Base-by-base conservation (phyloP, 2,797 vertebrate genomes). In the Lateolabrax maculatus region DNA sequence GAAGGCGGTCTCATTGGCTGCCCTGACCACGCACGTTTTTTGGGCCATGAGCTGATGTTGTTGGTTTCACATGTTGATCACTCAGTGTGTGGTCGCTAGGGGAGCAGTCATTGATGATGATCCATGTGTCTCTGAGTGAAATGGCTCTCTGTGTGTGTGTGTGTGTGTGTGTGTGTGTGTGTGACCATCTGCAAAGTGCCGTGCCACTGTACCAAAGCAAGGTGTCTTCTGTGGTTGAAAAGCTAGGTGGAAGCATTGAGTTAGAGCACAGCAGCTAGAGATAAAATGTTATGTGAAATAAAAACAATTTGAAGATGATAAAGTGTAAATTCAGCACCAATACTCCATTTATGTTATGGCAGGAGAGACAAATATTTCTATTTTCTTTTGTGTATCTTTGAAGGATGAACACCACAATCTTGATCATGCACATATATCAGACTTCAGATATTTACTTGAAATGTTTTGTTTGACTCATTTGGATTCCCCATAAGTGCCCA, bases 191-290 rank as follows among this genome's bases (percentile, higher is more conserved):
- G 80, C 76, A 77, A 65, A 76, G 52, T 51, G 49, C 48, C 64
- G 25, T 61, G 58, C 67, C 49, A 72, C 52, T 64, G 57, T 67
- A 72, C 57, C 51, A 72, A 68, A 84, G 41, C 46, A 89, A 88
- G 81, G 84, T 91, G 93, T 89, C 90, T 89, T 94, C 87, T 92
- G 56, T 87, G 77, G 57, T 72, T 79, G 85, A 79, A 89, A 90
- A 93, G 92, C 91, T 92, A 90, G 92, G 89, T 93, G 93, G 92
- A 92, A 93, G 92, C 89, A 89, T 87, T 90, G 91, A 93, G 90
- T 92, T 84, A 75, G 71, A 87, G 69, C 89, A 70, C 58, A 51
- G 60, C 66, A 75, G 70, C 61, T 23, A 5, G 73, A 64, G 49
- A 85, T 75, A 63, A 85, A 52, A 49, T 79, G 34, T 44, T 60